Percentiles rank a stretch among this genome's conserved stretches.
phyloP scores from a whole-genome alignment of 2,888 invertebrate species.

The Leptarthrus brevirostris region DNA sequence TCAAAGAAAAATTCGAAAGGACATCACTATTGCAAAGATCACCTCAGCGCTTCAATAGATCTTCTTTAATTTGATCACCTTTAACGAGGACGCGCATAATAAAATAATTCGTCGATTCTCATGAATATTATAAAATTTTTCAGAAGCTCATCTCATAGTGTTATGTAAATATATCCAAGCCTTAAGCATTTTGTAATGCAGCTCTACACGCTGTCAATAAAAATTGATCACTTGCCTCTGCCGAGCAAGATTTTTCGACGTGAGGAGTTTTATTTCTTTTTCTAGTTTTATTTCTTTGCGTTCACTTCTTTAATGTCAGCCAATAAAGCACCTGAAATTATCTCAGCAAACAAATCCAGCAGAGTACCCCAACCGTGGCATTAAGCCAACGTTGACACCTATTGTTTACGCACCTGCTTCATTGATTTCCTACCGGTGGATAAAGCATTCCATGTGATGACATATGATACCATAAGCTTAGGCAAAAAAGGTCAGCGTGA shows the following conservation, averaged over 20 bases:
- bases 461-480: constrained; percentile 7
- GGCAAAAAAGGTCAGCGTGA: constrained; percentile 8
- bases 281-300: not conserved
- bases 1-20: not conserved
- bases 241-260: not conserved
- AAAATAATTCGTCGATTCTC: not conserved
- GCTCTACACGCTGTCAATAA: not conserved
- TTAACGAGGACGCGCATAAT: not conserved
- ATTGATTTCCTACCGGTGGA: not conserved
- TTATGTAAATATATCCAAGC: not conserved
- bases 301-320: not conserved
- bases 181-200: not conserved
- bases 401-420: constrained; percentile 2
- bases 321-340: not conserved
- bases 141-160: not conserved
- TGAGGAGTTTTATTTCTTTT: not conserved
- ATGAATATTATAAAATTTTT: not conserved
- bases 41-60: not conserved
- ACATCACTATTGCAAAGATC: not conserved
- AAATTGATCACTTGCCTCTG: not conserved
- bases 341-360: not conserved
- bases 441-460: not conserved
- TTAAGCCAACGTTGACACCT: constrained; percentile 22
- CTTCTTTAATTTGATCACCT: not conserved
- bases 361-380: not conserved